Evolutionary conservation across 2,888 invertebrate species (phyloP).

Genomic region (Synergus laeviventris): DNA sequence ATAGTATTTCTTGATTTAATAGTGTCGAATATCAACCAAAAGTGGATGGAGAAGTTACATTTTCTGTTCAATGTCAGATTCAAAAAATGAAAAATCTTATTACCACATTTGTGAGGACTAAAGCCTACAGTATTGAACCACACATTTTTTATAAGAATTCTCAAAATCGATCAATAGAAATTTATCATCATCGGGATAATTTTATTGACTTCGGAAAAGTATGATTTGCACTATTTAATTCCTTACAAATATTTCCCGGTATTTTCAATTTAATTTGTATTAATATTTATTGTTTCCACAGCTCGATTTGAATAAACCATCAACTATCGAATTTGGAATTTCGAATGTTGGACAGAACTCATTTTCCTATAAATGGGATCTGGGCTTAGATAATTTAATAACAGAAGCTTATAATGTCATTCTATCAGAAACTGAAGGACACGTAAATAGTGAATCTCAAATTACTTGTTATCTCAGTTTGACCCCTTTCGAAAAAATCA

Average conservation of each 20-base stretch:
- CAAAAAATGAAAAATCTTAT: slow-evolving; percentile 78
- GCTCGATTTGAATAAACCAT: slow-evolving; percentile 64
- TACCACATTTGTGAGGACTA: slow-evolving; percentile 77
- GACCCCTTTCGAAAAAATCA: slow-evolving; percentile 55
- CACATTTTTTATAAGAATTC: slow-evolving; percentile 75
- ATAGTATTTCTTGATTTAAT: slow-evolving; percentile 51
- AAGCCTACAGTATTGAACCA: slow-evolving; percentile 78
- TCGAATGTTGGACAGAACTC: slow-evolving; percentile 70
- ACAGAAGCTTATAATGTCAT: slow-evolving; percentile 49
- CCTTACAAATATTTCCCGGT: not conserved
- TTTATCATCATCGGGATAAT: slow-evolving; percentile 67
- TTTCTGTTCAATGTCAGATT: slow-evolving; percentile 79
- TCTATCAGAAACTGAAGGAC: slow-evolving; percentile 53
- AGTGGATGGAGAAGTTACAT: slow-evolving; percentile 78
- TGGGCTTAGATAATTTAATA: slow-evolving; percentile 58
- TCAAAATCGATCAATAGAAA: slow-evolving; percentile 58
- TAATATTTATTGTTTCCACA: slow-evolving; percentile 55
- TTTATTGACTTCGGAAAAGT: slow-evolving; percentile 74
- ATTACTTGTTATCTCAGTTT: slow-evolving; percentile 56
- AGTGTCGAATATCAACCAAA: slow-evolving; percentile 79
- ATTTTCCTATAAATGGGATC: slow-evolving; percentile 72
- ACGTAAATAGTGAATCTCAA: slow-evolving; percentile 52
- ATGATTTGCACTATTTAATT: slow-evolving; percentile 45
- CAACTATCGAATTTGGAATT: slow-evolving; percentile 66
- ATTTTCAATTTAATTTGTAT: not conserved